Evolutionary conservation across 2,888 invertebrate species (phyloP).

Genomic region (Iselma pallidipennis): DNA sequence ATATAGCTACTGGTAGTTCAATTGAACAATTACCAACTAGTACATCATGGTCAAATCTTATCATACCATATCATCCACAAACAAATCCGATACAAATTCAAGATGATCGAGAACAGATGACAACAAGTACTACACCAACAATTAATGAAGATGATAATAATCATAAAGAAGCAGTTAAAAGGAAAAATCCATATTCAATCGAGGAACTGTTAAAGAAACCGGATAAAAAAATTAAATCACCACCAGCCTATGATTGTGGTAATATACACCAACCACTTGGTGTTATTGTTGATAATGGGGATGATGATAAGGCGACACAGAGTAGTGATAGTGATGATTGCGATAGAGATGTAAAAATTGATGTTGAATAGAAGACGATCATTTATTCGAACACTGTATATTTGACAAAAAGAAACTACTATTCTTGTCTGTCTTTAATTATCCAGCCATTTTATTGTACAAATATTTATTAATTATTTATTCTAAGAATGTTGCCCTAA

Average conservation of each 20-base stretch:
- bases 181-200: constrained; percentile 85
- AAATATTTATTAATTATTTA: constrained; percentile 26
- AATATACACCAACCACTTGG: constrained; percentile 46
- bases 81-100: constrained; percentile 19
- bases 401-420: too few species aligned
- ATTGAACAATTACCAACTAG: constrained; percentile 51
- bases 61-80: constrained; percentile 60
- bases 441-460: constrained; percentile 17
- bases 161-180: constrained; percentile 54
- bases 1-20: constrained; percentile 51
- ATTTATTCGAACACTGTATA: too few species aligned
- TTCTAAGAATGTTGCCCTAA: neutral
- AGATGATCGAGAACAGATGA: constrained; percentile 36
- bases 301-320: constrained; percentile 18
- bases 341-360: constrained; percentile 44
- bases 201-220: constrained; percentile 84
- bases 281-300: constrained; percentile 35
- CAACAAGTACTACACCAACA: too few species aligned
- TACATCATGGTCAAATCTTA: constrained; percentile 61
- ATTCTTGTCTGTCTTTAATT: too few species aligned
- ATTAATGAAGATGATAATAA: too few species aligned
- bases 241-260: constrained; percentile 23
- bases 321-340: constrained; percentile 36
- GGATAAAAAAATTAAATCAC: constrained; percentile 61
- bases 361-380: constrained; percentile 44